Base-by-base conservation (phyloP, 2,888 invertebrate genomes). In the Gastracanthus pulcherrimus region DNA sequence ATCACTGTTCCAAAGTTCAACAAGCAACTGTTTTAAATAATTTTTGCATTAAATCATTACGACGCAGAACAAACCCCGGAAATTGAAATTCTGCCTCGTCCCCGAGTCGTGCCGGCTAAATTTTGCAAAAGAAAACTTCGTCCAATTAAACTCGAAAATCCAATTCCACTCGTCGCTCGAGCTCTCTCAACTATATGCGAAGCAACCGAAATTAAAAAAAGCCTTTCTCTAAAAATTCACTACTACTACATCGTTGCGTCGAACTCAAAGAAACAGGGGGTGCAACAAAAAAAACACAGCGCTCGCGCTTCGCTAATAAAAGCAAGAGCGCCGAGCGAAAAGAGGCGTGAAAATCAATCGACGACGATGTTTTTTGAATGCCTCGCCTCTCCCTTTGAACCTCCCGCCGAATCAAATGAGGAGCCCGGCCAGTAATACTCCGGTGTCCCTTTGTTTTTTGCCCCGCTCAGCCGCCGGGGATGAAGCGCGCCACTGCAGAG, bases 301-400 rank as follows among this genome's bases (percentile, higher is more conserved):
- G 23, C 58, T 13, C 58, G 58, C 58, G 58, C 26, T 16, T 23
- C n/a, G 38, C 75, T 76, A 71, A 58, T 67, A 38, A 45, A 45
- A n/a, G 23, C 69, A n/a, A n/a, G n/a, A n/a, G 70, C 66, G 78
- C 76, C 76, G 34, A 48, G 29, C 58, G 64, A 45, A 69, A 70
- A 60, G 62, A 83, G 79, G 58, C 82, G 84, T 79, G 82, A 84
- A 86, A 81, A 66, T 82, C 84, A 86, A 86, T 86, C 84, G 81
- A 34, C n/a, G 31, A 31, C 19, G n/a, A 62, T 38, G 23, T 78
- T 62, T 71, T 79, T 55, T 36, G 38, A n/a, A 70, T 5, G 48
- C 48, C 26, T 26, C 74, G 34, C 11, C 36, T 34, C 19, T 72
- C 58, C 19, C 45, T 75, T 67, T 75, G 75, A 67, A n/a, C 41